Evolutionary conservation across 2,888 invertebrate genomes (phyloP).

Genomic region (Diadegma fenestrale): DNA sequence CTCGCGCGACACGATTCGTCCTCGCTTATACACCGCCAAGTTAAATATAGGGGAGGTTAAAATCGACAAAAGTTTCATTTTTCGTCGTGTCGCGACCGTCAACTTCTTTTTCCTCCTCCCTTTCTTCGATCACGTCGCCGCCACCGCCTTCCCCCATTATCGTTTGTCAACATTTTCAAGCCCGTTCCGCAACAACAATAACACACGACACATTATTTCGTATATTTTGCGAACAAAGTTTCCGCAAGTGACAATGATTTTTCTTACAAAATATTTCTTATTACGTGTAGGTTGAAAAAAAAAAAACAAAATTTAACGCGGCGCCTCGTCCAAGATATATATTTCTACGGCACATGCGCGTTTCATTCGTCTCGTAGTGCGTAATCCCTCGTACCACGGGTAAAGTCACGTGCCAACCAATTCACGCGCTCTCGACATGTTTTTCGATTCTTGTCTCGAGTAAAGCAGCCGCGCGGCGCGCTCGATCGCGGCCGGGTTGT

Average conservation of each 20-base stretch:
- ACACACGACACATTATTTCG: no score
- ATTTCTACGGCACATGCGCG: neutral
- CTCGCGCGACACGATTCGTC: neutral
- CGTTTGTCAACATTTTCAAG: neutral
- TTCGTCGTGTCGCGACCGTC: neutral
- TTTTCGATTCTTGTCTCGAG: slow-evolving; percentile 53
- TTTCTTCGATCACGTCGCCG: neutral
- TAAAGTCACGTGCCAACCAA: slow-evolving; percentile 59
- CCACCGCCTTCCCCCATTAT: neutral
- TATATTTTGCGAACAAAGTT: no score
- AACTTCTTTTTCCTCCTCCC: neutral
- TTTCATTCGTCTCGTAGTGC: neutral
- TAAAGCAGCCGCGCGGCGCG: neutral
- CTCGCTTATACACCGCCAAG: neutral
- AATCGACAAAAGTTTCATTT: slow-evolving; percentile 6
- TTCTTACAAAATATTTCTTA: slow-evolving; percentile 3
- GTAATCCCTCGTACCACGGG: neutral
- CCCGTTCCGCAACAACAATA: no score
- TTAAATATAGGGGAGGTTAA: slow-evolving; percentile 3
- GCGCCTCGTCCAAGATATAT: slow-evolving; percentile 17
- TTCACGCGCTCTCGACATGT: slow-evolving; percentile 43
- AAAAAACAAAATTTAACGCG: slow-evolving; percentile 12
- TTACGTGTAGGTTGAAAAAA: neutral
- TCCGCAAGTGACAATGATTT: no score
- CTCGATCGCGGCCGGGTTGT: neutral